A percentile compares a stretch with the other conserved stretches of the same genome.
Conservation (phyloP, 2,888 invertebrate species). For the Hesperia comma region DNA sequence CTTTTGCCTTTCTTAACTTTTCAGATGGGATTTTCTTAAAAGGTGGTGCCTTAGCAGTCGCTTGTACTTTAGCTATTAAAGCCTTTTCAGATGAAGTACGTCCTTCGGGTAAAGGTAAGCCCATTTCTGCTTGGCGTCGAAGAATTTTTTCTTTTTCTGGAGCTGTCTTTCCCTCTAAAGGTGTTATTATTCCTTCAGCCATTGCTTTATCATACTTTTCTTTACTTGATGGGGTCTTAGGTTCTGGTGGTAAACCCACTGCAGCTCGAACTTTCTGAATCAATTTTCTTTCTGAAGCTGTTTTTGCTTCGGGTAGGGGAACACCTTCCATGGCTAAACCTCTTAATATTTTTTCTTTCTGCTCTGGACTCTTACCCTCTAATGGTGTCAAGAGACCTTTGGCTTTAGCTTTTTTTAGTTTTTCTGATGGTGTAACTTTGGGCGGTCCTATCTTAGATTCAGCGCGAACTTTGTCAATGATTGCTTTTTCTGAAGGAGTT, state of each 20-base stretch:
- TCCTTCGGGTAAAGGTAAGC: slow-evolving; percentile 40
- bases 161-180: slow-evolving; percentile 45
- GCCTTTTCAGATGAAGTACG: slow-evolving; percentile 43
- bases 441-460: no score
- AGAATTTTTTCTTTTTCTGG: slow-evolving; percentile 45
- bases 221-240: slow-evolving; percentile 39
- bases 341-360: slow-evolving; percentile 48
- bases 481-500: no score
- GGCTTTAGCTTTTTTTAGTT: slow-evolving; percentile 18
- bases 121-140: slow-evolving; percentile 36
- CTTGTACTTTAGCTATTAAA: slow-evolving; percentile 46
- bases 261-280: slow-evolving; percentile 40
- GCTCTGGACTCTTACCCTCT: slow-evolving; percentile 43
- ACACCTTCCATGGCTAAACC: slow-evolving; percentile 33
- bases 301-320: slow-evolving; percentile 38
- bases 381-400: slow-evolving; percentile 45
- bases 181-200: slow-evolving; percentile 44
- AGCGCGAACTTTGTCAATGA: no score
- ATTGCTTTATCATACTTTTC: slow-evolving; percentile 43
- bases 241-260: slow-evolving; percentile 42
- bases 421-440: slow-evolving; percentile 15
- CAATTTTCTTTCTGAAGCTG: slow-evolving; percentile 39
- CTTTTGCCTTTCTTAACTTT: slow-evolving; percentile 40
- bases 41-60: background rate
- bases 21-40: slow-evolving; percentile 18